Evolutionary conservation across 2,113 vertebrate genomes (phyloP).

Genomic region (Heptranchias perlo): DNA sequence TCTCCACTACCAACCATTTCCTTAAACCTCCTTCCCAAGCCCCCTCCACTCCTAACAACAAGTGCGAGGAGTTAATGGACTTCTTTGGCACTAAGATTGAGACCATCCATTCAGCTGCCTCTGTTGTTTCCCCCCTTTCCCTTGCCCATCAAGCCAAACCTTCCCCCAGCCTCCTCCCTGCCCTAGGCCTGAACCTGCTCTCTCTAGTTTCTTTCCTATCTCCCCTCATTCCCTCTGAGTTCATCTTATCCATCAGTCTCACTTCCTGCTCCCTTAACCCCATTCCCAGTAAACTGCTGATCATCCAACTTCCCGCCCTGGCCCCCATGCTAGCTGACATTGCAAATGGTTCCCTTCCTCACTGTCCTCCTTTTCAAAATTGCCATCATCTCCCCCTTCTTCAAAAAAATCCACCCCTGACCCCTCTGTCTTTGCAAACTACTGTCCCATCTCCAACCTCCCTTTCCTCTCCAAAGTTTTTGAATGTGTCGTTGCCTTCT

Average conservation of each 20-base stretch:
- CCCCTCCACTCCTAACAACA: neutral
- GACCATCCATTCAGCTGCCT: neutral
- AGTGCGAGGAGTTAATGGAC: neutral
- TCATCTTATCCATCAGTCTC: too few species aligned
- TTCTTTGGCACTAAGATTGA: neutral
- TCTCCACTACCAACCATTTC: neutral
- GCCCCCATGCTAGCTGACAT: neutral
- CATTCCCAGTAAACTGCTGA: neutral
- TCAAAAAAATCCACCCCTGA: neutral
- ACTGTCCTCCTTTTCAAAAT: neutral
- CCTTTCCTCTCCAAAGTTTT: neutral
- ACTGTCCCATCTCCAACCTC: neutral
- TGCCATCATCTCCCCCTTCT: neutral
- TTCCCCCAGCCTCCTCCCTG: neutral
- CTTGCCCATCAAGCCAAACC: neutral
- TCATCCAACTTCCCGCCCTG: neutral
- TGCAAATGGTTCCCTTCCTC: neutral
- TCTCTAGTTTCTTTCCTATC: neutral
- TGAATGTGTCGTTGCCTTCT: neutral
- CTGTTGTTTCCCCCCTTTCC: neutral
- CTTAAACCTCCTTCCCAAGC: too few species aligned
- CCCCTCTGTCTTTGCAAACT: neutral
- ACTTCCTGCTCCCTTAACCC: neutral
- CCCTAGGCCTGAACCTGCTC: neutral
- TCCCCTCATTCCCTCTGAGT: neutral